Percentiles rank a stretch among this genome's conserved stretches.
These are phyloP conservation scores for Leptinotarsa peninsularis DNA, from an alignment of 2,888 invertebrate species.

Conservation along the genomic window DNA sequence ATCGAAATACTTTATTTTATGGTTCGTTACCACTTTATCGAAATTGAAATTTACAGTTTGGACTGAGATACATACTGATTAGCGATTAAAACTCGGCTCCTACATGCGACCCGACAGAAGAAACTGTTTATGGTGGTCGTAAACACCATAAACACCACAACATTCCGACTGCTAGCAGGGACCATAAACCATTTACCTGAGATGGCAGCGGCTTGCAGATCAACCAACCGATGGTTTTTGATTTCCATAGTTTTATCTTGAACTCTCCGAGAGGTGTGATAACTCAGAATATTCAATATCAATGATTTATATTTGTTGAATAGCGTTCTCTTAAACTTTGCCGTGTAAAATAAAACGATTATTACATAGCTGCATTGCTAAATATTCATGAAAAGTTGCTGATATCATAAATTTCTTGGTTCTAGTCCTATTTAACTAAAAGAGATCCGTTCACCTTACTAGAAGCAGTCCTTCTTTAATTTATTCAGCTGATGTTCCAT, in stretches of 20 bases:
- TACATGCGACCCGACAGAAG: conserved; percentile 57
- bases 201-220: conserved; percentile 10
- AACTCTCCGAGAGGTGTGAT: neutral
- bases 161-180: conserved; percentile 55
- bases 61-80: conserved; percentile 66
- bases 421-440: too few species aligned
- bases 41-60: conserved; percentile 41
- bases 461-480: too few species aligned
- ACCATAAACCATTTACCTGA: conserved; percentile 23
- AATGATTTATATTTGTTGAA: neutral
- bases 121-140: conserved; percentile 62
- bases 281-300: neutral
- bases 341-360: too few species aligned
- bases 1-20: conserved; percentile 8
- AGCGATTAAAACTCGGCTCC: conserved; percentile 55
- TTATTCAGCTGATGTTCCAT: too few species aligned
- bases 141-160: conserved; percentile 64
- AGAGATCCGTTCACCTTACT: too few species aligned
- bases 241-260: neutral
- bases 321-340: too few species aligned
- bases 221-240: neutral
- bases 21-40: conserved; percentile 31
- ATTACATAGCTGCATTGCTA: too few species aligned
- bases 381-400: too few species aligned
- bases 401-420: too few species aligned